Conservation (phyloP, 1,140 invertebrate genomes). For the Drosophila triauraria region DNA sequence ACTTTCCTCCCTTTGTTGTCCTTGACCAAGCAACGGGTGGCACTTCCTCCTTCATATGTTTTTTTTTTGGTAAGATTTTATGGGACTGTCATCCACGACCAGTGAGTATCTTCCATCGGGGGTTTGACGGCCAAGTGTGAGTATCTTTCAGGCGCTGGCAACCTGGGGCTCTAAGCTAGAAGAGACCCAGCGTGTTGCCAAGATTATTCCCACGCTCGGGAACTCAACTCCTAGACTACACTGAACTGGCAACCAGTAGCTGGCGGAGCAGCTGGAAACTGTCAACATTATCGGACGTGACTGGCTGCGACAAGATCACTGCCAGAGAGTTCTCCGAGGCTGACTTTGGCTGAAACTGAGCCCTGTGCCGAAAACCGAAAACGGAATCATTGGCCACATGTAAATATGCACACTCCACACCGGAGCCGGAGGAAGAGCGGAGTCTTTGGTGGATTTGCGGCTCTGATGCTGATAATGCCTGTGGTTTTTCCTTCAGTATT, state of each 20-base stretch:
- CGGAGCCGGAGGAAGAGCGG: neutral
- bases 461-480: slow-evolving; percentile 65
- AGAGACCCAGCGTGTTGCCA: slow-evolving; percentile 26
- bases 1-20: no score
- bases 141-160: slow-evolving; percentile 15
- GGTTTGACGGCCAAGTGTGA: slow-evolving; percentile 22
- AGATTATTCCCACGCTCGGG: slow-evolving; percentile 40
- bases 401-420: slow-evolving; percentile 49
- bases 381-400: slow-evolving; percentile 49
- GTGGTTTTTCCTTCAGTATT: slow-evolving; percentile 22
- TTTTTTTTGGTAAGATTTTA: neutral
- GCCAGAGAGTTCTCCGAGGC: slow-evolving; percentile 40
- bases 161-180: neutral
- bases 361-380: slow-evolving; percentile 34
- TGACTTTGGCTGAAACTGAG: neutral
- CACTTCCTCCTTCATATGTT: no score
- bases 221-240: slow-evolving; percentile 3
- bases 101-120: neutral
- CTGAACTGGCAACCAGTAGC: slow-evolving; percentile 61
- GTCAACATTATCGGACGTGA: slow-evolving; percentile 77
- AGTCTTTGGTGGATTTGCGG: slow-evolving; percentile 53
- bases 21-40: no score
- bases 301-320: slow-evolving; percentile 75
- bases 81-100: neutral
- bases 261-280: slow-evolving; percentile 65